Evolutionary conservation across 2,797 vertebrate genomes (phyloP).

Genomic region (Cygnus olor): DNA sequence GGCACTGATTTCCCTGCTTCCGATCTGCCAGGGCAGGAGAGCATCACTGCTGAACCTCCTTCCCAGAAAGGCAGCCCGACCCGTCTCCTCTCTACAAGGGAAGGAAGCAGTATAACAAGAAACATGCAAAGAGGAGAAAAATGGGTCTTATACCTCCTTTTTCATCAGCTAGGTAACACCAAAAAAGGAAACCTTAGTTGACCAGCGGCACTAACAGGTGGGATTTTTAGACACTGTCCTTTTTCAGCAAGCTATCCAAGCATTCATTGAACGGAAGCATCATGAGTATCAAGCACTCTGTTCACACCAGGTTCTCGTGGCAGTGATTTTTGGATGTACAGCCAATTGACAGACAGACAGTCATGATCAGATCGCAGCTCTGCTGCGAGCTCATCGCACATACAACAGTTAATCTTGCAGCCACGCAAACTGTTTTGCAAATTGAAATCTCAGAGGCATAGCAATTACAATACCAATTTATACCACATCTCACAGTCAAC

Average conservation of each 20-base stretch:
- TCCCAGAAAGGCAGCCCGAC: neutral
- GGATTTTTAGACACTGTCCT: neutral
- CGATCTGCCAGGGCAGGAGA: accelerated
- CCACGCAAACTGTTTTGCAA: slow-evolving; percentile 51
- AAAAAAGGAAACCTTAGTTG: neutral
- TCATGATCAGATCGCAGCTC: neutral
- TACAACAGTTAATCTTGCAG: slow-evolving; percentile 51
- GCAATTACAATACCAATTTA: slow-evolving; percentile 69
- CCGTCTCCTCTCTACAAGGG: neutral
- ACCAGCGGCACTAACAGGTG: neutral
- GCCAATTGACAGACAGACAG: neutral
- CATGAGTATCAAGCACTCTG: neutral
- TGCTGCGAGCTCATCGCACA: neutral
- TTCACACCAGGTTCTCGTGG: neutral
- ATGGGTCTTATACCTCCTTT: neutral
- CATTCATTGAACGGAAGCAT: neutral
- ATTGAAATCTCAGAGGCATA: slow-evolving; percentile 59
- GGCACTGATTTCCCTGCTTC: neutral
- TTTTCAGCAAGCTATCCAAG: neutral
- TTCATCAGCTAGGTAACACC: neutral
- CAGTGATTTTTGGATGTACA: neutral
- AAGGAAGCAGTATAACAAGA: neutral
- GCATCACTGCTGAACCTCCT: neutral
- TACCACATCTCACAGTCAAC: slow-evolving; percentile 55
- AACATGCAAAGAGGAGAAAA: neutral